Evolutionary conservation across 2,113 vertebrate species (phyloP).

Genomic region (Agapornis roseicollis): DNA sequence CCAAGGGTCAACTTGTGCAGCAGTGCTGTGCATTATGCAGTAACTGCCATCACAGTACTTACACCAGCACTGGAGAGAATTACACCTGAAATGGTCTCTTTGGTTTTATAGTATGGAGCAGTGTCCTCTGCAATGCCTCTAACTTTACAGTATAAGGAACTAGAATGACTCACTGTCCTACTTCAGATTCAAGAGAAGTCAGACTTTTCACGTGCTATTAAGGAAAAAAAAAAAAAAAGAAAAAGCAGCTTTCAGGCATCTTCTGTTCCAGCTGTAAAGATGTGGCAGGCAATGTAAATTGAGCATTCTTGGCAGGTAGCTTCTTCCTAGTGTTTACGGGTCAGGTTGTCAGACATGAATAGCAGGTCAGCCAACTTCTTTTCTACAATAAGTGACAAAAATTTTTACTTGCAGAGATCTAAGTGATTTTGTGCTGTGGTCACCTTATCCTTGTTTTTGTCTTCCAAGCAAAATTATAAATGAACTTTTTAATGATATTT

Average conservation of each 20-base stretch:
- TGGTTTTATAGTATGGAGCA: conserved; percentile 13
- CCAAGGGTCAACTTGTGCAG: not conserved
- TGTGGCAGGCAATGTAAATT: not conserved
- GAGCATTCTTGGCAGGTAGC: conserved; percentile 12
- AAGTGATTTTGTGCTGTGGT: not conserved
- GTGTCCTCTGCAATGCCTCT: not conserved
- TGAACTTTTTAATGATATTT: not conserved
- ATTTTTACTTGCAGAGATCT: not conserved
- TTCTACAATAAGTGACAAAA: not conserved
- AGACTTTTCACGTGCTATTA: not conserved
- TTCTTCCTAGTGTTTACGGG: conserved; percentile 33
- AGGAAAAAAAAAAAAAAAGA: not conserved
- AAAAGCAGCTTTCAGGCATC: not conserved
- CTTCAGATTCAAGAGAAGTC: not conserved
- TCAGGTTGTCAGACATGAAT: conserved; percentile 15
- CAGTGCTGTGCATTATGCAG: not conserved
- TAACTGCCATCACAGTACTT: not conserved
- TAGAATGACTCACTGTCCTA: conserved; percentile 21
- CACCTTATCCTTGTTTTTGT: not conserved
- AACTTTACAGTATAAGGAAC: not conserved
- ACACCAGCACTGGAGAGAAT: not conserved
- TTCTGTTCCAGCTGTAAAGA: not conserved
- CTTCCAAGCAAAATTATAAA: not conserved
- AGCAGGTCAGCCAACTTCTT: conserved; percentile 3
- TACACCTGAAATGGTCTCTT: not conserved